These are phyloP conservation scores for Sclerurus mexicanus DNA, from an alignment of 2,113 vertebrate genomes.

Conservation along the genomic window DNA sequence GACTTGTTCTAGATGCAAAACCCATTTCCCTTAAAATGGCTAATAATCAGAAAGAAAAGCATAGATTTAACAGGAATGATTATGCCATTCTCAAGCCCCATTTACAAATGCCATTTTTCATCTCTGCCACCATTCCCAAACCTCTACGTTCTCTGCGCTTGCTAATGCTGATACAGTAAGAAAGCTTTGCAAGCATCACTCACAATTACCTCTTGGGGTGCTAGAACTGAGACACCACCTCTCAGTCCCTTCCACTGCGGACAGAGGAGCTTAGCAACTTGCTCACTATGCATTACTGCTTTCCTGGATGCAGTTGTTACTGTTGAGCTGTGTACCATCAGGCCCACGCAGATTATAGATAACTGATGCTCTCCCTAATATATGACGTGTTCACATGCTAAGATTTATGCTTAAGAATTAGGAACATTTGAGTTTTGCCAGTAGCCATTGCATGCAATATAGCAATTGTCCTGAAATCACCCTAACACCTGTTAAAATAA, in stretches of 20 bases:
- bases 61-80: slow-evolving; percentile 49
- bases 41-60: slow-evolving; percentile 72
- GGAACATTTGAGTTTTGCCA: not conserved
- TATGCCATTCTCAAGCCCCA: slow-evolving; percentile 24
- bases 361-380: not conserved
- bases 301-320: not conserved
- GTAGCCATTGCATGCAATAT: not conserved
- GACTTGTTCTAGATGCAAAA: slow-evolving; percentile 74
- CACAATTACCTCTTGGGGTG: not conserved
- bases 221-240: not conserved
- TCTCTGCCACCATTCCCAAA: not conserved
- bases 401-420: not conserved
- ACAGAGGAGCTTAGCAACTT: not conserved
- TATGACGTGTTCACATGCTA: not conserved
- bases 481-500: not conserved
- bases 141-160: not conserved
- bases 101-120: slow-evolving; percentile 56
- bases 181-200: not conserved
- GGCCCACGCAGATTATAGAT: not conserved
- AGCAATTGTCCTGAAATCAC: not conserved
- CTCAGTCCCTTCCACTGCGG: not conserved
- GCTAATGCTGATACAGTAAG: not conserved
- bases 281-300: fast-evolving
- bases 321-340: not conserved
- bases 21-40: slow-evolving; percentile 71